Base-by-base conservation (phyloP, 2,113 vertebrate genomes). In the Corapipo altera region DNA sequence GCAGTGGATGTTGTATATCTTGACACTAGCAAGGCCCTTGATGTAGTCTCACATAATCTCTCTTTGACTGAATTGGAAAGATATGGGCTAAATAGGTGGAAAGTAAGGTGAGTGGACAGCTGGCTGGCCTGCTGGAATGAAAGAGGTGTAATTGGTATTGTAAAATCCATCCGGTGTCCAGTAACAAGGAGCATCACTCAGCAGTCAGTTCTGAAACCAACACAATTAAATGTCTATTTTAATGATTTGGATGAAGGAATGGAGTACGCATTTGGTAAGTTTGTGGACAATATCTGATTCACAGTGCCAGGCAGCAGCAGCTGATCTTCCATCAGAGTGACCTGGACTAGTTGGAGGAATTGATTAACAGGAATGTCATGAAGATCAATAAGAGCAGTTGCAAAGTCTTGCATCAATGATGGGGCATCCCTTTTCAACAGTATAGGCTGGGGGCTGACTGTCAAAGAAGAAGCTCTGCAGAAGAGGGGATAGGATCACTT, bases 271-370 rank as follows among this genome's bases (percentile, higher is more conserved):
- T 8, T 72, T 71, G 24, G 8, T 14, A 72, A 51, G 14, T 80
- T n/a, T 66, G 19, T 57, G 21, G 41, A 15, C 12, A 12, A 24
- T 37, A 43, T 23, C 11, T 30, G 30, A 37, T 48, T 71, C 16
- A 30, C 6, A 2, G 5, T 77, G 7, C 23, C 0, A 0, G 24
- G 12, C 5, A 82, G 37, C 18, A 57, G 48, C 59, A 46, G 18
- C 11, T 73, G 18, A 62, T 51, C 35, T n/a, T n/a, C n/a, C 35
- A 30, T 32, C 23, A 80, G 22, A 46, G 27, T 70, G 20, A 85
- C 17, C 15, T 51, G 24, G 21, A 61, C 21, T 55, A 71, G 12
- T 2, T 9, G 32, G 46, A 71, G 15, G 44, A 81, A 46, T 28
- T 32, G 28, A 33, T 28, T 66, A 33, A 44, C 22, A 52, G 46